These are phyloP conservation scores for Diprion similis DNA, from an alignment of 1,140 invertebrate species.

Conservation along the genomic window DNA sequence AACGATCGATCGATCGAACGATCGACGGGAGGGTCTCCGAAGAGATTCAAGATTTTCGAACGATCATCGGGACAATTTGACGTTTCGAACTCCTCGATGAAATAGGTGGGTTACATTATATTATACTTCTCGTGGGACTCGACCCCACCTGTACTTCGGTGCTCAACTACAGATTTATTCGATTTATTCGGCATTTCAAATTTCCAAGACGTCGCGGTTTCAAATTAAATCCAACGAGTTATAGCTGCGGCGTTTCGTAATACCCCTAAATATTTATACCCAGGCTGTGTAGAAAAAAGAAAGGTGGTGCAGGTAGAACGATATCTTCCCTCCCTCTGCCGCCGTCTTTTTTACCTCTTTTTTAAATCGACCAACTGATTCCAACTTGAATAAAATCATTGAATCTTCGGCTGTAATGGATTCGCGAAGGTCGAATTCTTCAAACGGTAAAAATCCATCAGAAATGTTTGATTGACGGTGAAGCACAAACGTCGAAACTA, in stretches of 20 bases:
- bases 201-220: conserved; percentile 6
- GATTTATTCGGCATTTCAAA: conserved; percentile 11
- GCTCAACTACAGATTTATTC: not conserved
- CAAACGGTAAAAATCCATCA: too few relatives aligned
- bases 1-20: not conserved
- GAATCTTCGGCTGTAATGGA: too few relatives aligned
- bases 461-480: too few relatives aligned
- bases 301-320: conserved; percentile 11
- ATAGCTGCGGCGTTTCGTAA: conserved; percentile 4
- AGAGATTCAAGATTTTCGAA: conserved; percentile 16
- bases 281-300: not conserved
- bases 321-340: not conserved
- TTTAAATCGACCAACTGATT: not conserved
- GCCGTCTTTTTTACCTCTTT: not conserved
- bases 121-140: not conserved
- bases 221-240: conserved; percentile 12
- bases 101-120: not conserved
- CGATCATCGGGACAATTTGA: conserved; percentile 2
- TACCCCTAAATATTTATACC: conserved; percentile 34
- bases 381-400: not conserved
- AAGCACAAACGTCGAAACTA: not conserved
- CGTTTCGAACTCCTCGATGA: not conserved
- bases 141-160: not conserved
- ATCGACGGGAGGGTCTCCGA: not conserved
- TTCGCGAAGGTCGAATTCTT: too few relatives aligned